These are phyloP conservation scores for Dasyurus viverrinus DNA, from an alignment of 2,113 vertebrate genomes.

Conservation along the genomic window DNA sequence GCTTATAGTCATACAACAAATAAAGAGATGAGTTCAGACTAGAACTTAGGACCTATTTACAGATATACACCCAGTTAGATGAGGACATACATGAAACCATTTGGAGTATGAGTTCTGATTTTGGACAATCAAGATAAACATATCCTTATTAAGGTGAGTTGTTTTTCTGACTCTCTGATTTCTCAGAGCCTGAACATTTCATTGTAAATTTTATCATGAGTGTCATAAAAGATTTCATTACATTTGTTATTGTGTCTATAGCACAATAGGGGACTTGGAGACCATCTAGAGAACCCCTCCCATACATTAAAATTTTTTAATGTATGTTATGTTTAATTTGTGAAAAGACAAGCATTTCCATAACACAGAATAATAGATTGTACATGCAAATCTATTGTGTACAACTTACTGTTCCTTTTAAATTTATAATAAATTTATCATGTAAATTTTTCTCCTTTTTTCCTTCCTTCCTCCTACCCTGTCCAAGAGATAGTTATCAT, in stretches of 20 bases:
- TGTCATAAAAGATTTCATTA: not conserved
- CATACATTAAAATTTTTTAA: not conserved
- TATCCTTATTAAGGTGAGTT: not conserved
- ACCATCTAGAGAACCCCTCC: not conserved
- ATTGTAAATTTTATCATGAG: not conserved
- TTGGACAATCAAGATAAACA: not conserved
- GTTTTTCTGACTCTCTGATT: not conserved
- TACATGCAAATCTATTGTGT: too few species aligned
- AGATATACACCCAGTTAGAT: not conserved
- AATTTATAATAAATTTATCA: too few species aligned
- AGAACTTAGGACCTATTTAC: not conserved
- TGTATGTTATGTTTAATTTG: too few species aligned
- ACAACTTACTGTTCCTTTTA: too few species aligned
- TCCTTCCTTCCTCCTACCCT: not conserved
- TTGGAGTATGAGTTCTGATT: not conserved
- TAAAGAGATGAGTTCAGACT: not conserved
- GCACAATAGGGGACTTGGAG: not conserved
- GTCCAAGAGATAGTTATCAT: not conserved
- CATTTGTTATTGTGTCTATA: slow-evolving; percentile 35
- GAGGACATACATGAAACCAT: not conserved
- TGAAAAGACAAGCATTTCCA: too few species aligned
- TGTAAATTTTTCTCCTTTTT: not conserved
- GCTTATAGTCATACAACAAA: not conserved
- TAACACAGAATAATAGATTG: too few species aligned
- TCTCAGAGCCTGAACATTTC: not conserved